Base-by-base conservation (phyloP, 1,140 invertebrate species). In the Solen grandis region DNA sequence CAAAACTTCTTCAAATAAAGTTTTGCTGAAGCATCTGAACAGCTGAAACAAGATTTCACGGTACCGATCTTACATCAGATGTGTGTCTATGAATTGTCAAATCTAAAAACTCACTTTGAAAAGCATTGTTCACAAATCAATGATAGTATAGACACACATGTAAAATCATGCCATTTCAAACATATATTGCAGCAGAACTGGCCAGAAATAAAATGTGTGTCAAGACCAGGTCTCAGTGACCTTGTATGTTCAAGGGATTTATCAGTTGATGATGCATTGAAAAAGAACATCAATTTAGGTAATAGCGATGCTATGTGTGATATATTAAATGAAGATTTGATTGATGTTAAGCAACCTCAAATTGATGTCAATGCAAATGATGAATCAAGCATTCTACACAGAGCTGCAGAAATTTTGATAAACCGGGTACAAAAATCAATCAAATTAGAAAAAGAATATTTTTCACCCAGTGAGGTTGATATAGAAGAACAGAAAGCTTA, bases 381-480 rank as follows among this genome's bases (percentile, higher is more conserved):
- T 25, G 35, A 10, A 16, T 46, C 35, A 46, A n/a, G n/a, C n/a
- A 36, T 68, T 22, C 19, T 68, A 19, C 41, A 68, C 50, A 22
- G 50, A 46, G 65, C 2, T 46, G 41, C 36, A 25, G 41, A 5
- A 5, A 68, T 68, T 35, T 25, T 68, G 36, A 4, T 19, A 19
- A 38, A n/a, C 22, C 27, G 4, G 27, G 50, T 68, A 13, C 27
- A 16, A n/a, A 10, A 19, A 13, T 25, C 65, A 0, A 36, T n/a
- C 41, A 29, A 29, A n/a, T 41, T 68, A 19, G 19, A 68, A 0
- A 19, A 50, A n/a, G 65, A 68, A 29, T 68, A 68, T 5, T 68
- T 46, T 68, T 68, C 65, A 25, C 50, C 35, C 22, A 5, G 8
- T 19, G 65, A 68, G 27, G 25, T 50, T 19, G 27, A 25, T 41